These are phyloP conservation scores for Serripes groenlandicus DNA, from an alignment of 2,888 invertebrate genomes.

Conservation along the genomic window DNA sequence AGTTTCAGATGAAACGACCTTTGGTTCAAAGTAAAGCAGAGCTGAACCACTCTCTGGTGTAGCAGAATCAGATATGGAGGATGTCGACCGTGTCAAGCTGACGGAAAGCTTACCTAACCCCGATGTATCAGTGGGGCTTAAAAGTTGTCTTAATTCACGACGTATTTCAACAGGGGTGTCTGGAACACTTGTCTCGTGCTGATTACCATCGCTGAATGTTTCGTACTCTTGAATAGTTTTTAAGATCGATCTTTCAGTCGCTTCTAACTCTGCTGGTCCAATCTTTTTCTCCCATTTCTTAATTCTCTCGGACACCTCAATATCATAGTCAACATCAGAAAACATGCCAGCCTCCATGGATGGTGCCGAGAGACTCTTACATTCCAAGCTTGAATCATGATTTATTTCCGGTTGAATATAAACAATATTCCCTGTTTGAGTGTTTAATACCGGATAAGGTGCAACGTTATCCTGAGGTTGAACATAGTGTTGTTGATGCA, in stretches of 20 bases:
- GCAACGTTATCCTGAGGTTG: slow-evolving; percentile 28
- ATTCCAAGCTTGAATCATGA: not conserved
- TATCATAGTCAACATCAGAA: slow-evolving; percentile 83
- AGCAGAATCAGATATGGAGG: slow-evolving; percentile 55
- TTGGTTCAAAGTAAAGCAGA: slow-evolving; percentile 65
- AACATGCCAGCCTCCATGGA: slow-evolving; percentile 80
- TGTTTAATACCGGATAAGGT: slow-evolving; percentile 60
- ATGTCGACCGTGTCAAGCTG: slow-evolving; percentile 66
- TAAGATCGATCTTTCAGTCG: slow-evolving; percentile 53
- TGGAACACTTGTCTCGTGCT: slow-evolving; percentile 37
- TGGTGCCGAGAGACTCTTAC: slow-evolving; percentile 56
- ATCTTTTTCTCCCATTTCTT: slow-evolving; percentile 83
- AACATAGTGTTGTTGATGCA: slow-evolving; percentile 10
- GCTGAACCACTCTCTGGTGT: slow-evolving; percentile 33
- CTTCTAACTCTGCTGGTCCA: slow-evolving; percentile 65
- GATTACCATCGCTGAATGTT: slow-evolving; percentile 57
- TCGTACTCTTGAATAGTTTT: slow-evolving; percentile 75
- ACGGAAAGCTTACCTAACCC: slow-evolving; percentile 65
- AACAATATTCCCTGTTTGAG: slow-evolving; percentile 59
- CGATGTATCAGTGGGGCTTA: slow-evolving; percentile 53
- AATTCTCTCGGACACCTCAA: slow-evolving; percentile 81
- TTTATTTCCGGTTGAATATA: slow-evolving; percentile 59
- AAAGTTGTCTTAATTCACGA: slow-evolving; percentile 52
- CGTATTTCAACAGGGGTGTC: slow-evolving; percentile 62
- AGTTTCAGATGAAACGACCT: slow-evolving; percentile 72